Conservation (phyloP, 2,888 invertebrate species). For the Drosophila kuntzei region DNA sequence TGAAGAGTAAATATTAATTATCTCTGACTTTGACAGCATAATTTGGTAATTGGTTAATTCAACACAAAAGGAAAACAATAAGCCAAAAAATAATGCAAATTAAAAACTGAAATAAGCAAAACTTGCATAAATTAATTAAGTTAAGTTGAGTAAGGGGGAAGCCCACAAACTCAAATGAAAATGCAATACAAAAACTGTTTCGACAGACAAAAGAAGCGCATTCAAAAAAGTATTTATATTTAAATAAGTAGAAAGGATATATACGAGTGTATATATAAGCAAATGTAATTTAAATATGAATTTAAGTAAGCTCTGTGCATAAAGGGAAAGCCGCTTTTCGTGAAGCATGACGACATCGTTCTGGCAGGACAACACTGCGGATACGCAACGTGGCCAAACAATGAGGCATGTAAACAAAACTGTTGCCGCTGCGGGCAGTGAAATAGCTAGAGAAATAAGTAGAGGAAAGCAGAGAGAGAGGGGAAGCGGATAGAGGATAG, state of each 20-base stretch:
- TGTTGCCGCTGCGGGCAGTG: slow-evolving; percentile 53
- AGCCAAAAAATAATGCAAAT: slow-evolving; percentile 16
- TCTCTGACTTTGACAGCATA: slow-evolving; percentile 1
- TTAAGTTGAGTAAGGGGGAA: slow-evolving; percentile 8
- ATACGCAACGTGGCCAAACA: slow-evolving; percentile 75
- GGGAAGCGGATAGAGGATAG: neutral
- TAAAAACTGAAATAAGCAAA: slow-evolving; percentile 21
- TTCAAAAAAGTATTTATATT: slow-evolving; percentile 36
- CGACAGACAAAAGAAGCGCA: slow-evolving; percentile 28
- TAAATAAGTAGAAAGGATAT: slow-evolving; percentile 36
- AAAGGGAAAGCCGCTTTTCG: slow-evolving; percentile 38
- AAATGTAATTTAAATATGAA: slow-evolving; percentile 78
- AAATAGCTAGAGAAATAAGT: slow-evolving; percentile 3
- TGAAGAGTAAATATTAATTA: neutral
- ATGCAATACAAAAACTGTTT: slow-evolving; percentile 16
- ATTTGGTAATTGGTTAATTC: slow-evolving; percentile 4
- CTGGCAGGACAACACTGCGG: slow-evolving; percentile 59
- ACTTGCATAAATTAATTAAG: slow-evolving; percentile 35
- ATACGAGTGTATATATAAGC: slow-evolving; percentile 35
- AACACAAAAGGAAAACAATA: neutral
- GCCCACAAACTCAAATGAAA: slow-evolving; percentile 17
- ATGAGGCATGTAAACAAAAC: slow-evolving; percentile 81
- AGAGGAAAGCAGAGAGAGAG: neutral
- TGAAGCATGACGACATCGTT: slow-evolving; percentile 46
- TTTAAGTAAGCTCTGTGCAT: slow-evolving; percentile 65